Evolutionary conservation across 2,797 vertebrate species (phyloP).

Genomic region (Amniataba percoides): DNA sequence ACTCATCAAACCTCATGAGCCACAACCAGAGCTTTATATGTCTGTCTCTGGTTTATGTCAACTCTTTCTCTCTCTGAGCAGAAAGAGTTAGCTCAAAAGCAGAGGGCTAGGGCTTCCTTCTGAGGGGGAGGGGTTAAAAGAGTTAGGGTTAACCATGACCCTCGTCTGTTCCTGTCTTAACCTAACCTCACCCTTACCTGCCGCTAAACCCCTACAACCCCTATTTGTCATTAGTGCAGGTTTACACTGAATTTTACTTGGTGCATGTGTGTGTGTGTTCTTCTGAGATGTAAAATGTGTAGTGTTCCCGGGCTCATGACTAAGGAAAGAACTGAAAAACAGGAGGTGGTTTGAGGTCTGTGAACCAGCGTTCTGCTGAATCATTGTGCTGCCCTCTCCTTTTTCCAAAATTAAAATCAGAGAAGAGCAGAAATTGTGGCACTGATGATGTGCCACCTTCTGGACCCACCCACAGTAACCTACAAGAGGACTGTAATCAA

Average conservation of each 20-base stretch:
- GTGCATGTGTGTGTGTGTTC: slow-evolving; percentile 20
- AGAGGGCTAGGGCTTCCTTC: too few relatives aligned
- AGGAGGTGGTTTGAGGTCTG: slow-evolving; percentile 78
- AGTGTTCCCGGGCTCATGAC: slow-evolving; percentile 50
- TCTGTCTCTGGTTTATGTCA: slow-evolving; percentile 5
- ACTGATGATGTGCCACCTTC: not conserved
- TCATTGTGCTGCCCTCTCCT: slow-evolving; percentile 48
- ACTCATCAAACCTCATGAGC: slow-evolving; percentile 11
- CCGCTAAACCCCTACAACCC: too few relatives aligned
- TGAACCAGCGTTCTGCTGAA: slow-evolving; percentile 65
- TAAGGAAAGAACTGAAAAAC: slow-evolving; percentile 64
- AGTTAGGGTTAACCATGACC: too few relatives aligned
- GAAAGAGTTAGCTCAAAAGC: not conserved
- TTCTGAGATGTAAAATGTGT: slow-evolving; percentile 43
- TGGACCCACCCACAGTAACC: not conserved
- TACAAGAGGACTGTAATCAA: slow-evolving; percentile 11
- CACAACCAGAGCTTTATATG: slow-evolving; percentile 10
- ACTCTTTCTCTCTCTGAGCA: slow-evolving; percentile 1
- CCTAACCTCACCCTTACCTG: too few relatives aligned
- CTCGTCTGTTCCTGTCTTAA: too few relatives aligned
- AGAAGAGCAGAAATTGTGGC: slow-evolving; percentile 1
- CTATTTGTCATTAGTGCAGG: too few relatives aligned
- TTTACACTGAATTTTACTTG: not conserved
- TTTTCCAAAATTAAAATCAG: slow-evolving; percentile 36
- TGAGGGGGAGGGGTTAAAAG: too few relatives aligned